Base-by-base conservation (phyloP, 2,113 vertebrate genomes). In the Mustela lutreola region DNA sequence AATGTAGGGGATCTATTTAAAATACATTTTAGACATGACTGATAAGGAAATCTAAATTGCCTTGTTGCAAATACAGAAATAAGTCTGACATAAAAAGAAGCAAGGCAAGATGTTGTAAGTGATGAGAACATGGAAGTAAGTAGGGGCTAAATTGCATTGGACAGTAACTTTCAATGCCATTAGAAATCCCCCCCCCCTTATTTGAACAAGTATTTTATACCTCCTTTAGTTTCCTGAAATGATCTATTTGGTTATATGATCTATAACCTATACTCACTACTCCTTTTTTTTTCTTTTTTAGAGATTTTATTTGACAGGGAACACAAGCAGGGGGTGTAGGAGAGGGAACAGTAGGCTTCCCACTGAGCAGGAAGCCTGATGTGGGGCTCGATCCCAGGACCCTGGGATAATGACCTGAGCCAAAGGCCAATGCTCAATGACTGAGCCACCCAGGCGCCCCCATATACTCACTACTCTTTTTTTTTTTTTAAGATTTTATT, bases 21-120 rank as follows among this genome's bases (percentile, higher is more conserved):
- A 91, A 80, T 75, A 73, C 7, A 42, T 83, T 83, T 88, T 76
- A 82, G 67, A 36, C 76, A 71, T 31, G 33, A 76, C 60, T 78
- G 50, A 83, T 53, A 48, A 83, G 67, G 76, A 60, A 65, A 92
- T 8, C 26, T 76, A 78, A 18, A 26, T 70, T 50, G 48, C 79
- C 80, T 84, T 84, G 15, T 85, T 93, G n/a, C 48, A 89, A 96
- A 70, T 89, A 78, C 33, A 82, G 39, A 93, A 83, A 33, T 75
- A 67, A 76, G 5, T 50, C 86, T 79, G n/a, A 5, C 15, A n/a
- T 71, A n/a, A 45, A 94, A 93, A 95, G 7, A 92, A 73, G 50
- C 11, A 92, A 53, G 79, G 31, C 22, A 65, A 65, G 31, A 21
- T 95, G 33, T n/a, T 45, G 0, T 62, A 50, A 73, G 16, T 78